These are phyloP conservation scores for Heteronetta atricapilla DNA, from an alignment of 2,113 vertebrate species.

Conservation along the genomic window DNA sequence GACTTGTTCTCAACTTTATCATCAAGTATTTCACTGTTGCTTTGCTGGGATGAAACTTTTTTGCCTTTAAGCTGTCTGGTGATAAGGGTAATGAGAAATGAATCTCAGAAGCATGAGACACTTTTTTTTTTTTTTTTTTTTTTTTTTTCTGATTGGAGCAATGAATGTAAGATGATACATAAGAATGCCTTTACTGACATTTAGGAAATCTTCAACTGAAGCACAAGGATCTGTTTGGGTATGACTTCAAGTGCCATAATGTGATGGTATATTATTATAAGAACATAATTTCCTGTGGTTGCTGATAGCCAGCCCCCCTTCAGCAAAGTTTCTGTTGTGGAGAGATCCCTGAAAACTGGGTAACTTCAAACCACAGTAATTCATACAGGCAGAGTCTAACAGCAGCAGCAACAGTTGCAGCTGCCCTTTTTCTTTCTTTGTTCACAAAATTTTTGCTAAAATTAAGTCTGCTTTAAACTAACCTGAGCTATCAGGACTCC, in stretches of 20 bases:
- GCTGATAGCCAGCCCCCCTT: not conserved
- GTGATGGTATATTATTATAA: not conserved
- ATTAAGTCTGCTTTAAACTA: not conserved
- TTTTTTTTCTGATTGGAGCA: not conserved
- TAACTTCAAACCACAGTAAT: not conserved
- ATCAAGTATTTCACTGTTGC: not conserved
- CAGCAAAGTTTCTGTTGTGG: fast-evolving
- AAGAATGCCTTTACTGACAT: not conserved
- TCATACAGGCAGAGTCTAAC: not conserved
- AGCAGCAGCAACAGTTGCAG: not conserved
- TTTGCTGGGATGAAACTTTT: not conserved
- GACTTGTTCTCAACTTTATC: not conserved
- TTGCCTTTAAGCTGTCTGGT: not conserved
- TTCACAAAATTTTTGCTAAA: not conserved
- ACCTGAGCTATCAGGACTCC: not conserved
- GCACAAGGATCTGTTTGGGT: not conserved
- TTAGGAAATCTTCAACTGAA: not conserved
- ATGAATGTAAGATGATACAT: not conserved
- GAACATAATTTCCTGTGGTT: not conserved
- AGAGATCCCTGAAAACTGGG: not conserved
- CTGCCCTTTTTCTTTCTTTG: not conserved
- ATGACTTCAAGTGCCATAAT: not conserved
- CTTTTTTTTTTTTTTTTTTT: not conserved
- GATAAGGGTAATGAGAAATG: not conserved
- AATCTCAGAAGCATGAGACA: not conserved